phyloP scores from a whole-genome alignment of 2,888 invertebrate species.

The Lydus trimaculatus region DNA sequence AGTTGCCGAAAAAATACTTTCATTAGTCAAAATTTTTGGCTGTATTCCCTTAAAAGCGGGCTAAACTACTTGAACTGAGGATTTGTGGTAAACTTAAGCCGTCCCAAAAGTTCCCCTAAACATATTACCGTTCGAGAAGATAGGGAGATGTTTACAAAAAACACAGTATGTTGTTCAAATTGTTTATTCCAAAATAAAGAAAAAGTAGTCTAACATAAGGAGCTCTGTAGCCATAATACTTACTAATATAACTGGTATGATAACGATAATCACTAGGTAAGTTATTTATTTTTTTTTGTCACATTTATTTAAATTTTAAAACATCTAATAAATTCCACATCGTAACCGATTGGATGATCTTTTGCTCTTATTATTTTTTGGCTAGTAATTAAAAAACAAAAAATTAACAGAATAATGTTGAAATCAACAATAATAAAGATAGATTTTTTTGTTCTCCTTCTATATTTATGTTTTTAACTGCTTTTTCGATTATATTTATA shows the following conservation, averaged over 20 bases:
- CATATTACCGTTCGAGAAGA: neutral
- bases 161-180: constrained; percentile 28
- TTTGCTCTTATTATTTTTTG: constrained; percentile 42
- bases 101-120: no score
- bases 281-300: constrained; percentile 51
- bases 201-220: constrained; percentile 40
- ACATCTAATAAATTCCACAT: constrained; percentile 58
- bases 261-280: constrained; percentile 40
- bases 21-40: no score
- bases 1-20: no score
- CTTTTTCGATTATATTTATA: neutral
- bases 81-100: no score
- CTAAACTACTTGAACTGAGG: no score
- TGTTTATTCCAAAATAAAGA: constrained; percentile 43
- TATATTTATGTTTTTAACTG: neutral
- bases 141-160: neutral
- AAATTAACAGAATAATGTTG: constrained; percentile 43
- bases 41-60: no score
- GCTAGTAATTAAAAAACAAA: constrained; percentile 51
- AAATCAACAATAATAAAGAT: constrained; percentile 23
- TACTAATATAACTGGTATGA: constrained; percentile 36
- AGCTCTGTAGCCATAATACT: constrained; percentile 34
- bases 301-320: constrained; percentile 60
- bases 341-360: constrained; percentile 45
- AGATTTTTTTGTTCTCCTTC: neutral